Evolutionary conservation across 2,113 vertebrate species (phyloP), one percentile per base, ranked within the genome.

Genomic region (Spea bombifrons): DNA sequence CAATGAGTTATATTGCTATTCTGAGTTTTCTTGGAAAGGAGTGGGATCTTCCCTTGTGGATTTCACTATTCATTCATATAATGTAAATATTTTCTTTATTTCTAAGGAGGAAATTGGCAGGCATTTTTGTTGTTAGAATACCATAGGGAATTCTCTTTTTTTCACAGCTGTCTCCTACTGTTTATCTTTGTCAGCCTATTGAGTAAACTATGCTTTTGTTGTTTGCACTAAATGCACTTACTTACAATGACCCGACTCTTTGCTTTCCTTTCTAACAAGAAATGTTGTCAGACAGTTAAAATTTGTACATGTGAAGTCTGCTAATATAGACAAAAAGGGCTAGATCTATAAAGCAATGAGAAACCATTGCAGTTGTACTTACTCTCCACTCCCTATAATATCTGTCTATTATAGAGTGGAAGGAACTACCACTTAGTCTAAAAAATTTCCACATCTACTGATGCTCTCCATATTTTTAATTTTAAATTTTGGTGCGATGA

Each of bases 141-240:
- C 80, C 84, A 84, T 63, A 71, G 80, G 83, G 83, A 82, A 88
- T 89, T 87, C 84, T 86, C 85, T 83, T 78, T 82, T 86, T 83
- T 76, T 82, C 71, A 82, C 87, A 92, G 88, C 88, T 91, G 89
- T 82, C 75, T 87, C 75, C 78, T 85, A 76, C 81, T 89, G 89
- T 89, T 90, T 87, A 86, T 89, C 87, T 87, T 84, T 75, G 81
- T 89, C 85, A 87, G 84, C 66, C 81, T 75, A 85, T 75, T 84
- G 87, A 84, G 82, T 83, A 87, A 90, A 83, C 85, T 82, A 75
- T 83, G 73, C 70, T 73, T 69, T 63, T 43, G 75, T 81, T 85
- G 81, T 87, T 90, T 88, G 59, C 76, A 84, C 75, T 77, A 84
- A 81, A 86, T 57, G 52, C 65, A 64, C 82, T 50, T 78, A 71